Base-by-base conservation (phyloP, 2,797 vertebrate species). In the Orientallactaga sibirica region DNA sequence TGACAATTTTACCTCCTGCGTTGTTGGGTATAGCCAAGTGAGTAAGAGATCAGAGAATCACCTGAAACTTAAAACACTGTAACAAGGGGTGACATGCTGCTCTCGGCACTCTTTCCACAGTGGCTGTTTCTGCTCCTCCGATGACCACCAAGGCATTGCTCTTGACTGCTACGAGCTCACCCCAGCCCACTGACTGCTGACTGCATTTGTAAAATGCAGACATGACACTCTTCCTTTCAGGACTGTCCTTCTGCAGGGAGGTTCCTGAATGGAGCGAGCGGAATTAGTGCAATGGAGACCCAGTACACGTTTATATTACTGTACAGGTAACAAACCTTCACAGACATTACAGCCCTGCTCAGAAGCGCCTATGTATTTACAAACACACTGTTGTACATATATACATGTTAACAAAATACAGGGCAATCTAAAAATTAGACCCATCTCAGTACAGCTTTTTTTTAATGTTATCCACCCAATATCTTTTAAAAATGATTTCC, bases 371-470 rank as follows among this genome's bases (percentile, higher is more conserved):
- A 58, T 78, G 25, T 98, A 98, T 98, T 98, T 98, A 98, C 98
- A 98, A 41, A 95, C 96, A 98, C 97, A 96, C 92, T 96, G 95
- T 97, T 98, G 96, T 98, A 98, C 98, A 98, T 98, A 98, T 98
- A 97, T 98, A 99, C 98, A 98, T 25, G 96, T 98, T 98, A 98
- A 96, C 98, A 98, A 98, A 98, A 98, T 98, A 98, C 98, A 98
- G 96, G 96, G 92, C 97, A 96, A 96, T 97, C 96, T 98, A 96
- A 97, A 94, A 97, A 94, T 96, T 94, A 96, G 96, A 95, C 90
- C 96, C 87, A 80, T 91, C 91, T 96, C 94, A 95, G 96, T 78
- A 88, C 27, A 68, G 48, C 10, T 48, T 86, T 97, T 88, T 96
- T 92, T 92, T 90, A 71, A 97, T 6, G 90, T 95, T 97, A 97